Percentiles rank a stretch among this genome's conserved stretches.
phyloP scores from a whole-genome alignment of 2,113 vertebrate genomes.

The Ceyx margarethae region DNA sequence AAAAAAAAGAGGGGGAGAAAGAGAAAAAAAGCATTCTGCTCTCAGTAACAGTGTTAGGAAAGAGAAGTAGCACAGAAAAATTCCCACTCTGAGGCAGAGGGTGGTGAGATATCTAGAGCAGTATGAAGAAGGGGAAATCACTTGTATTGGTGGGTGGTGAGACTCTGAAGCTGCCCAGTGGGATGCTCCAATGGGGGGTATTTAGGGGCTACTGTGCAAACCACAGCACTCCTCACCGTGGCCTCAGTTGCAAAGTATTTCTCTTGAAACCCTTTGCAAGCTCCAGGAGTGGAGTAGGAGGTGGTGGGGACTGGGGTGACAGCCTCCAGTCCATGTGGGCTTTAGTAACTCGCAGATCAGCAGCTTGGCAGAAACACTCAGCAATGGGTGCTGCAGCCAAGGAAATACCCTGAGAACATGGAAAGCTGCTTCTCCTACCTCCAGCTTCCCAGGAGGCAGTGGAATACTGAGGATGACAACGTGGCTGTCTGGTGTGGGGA shows the following conservation, averaged over 20 bases:
- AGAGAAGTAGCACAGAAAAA: neutral
- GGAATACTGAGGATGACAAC: neutral
- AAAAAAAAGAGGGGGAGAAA: neutral
- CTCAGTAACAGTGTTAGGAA: neutral
- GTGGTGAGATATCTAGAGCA: neutral
- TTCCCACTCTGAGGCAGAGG: neutral
- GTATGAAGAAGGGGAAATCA: neutral
- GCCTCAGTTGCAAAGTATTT: neutral
- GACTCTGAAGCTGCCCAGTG: neutral
- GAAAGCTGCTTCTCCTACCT: neutral
- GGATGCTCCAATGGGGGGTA: neutral
- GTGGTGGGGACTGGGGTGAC: neutral
- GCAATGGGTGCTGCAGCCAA: neutral
- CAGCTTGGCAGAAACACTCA: neutral
- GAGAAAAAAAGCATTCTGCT: neutral
- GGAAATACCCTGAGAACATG: neutral
- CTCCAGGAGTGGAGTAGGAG: neutral
- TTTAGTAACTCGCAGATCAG: neutral
- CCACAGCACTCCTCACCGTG: neutral
- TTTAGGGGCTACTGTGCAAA: neutral
- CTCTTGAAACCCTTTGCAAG: neutral
- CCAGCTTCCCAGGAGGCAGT: neutral
- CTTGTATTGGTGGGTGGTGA: neutral
- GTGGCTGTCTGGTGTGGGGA: fast-evolving
- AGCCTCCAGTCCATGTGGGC: fast-evolving